Percentiles rank a stretch among this genome's conserved stretches.
Conservation (phyloP, 2,113 vertebrate species). For the Callospermophilus lateralis region DNA sequence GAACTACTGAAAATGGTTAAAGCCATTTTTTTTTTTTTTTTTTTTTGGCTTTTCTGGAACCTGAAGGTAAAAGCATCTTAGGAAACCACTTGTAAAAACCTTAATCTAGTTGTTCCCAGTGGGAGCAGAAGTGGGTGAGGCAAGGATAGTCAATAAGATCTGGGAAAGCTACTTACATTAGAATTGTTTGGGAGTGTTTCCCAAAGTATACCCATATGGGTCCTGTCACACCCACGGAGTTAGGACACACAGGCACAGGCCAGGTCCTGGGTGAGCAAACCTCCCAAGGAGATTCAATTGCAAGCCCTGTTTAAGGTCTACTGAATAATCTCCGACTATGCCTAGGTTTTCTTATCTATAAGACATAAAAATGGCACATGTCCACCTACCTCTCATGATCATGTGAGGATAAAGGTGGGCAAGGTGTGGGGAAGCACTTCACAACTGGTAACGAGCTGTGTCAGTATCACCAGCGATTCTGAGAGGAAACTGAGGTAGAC, state of each 20-base stretch:
- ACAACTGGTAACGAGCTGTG: not conserved
- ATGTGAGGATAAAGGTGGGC: not conserved
- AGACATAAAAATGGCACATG: not conserved
- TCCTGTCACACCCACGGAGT: not conserved
- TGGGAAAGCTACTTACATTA: not conserved
- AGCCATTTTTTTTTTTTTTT: not conserved
- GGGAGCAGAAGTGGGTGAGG: not conserved
- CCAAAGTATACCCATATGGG: not conserved
- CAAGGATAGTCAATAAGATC: not conserved
- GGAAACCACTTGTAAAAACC: slow-evolving; percentile 25
- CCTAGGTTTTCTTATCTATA: not conserved
- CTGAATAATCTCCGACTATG: not conserved
- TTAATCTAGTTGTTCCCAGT: not conserved
- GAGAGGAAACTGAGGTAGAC: slow-evolving; percentile 45
- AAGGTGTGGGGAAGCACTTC: not conserved
- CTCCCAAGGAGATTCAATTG: not conserved
- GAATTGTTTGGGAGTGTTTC: not conserved
- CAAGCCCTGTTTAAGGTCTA: not conserved
- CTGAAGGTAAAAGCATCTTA: not conserved
- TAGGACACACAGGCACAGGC: not conserved
- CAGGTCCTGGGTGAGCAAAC: not conserved
- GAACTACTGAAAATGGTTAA: not conserved
- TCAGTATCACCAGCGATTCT: not conserved
- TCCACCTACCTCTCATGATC: not conserved
- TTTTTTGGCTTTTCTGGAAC: not conserved